Evolutionary conservation across 2,888 invertebrate genomes (phyloP).

Genomic region (Drosophila incognita): DNA sequence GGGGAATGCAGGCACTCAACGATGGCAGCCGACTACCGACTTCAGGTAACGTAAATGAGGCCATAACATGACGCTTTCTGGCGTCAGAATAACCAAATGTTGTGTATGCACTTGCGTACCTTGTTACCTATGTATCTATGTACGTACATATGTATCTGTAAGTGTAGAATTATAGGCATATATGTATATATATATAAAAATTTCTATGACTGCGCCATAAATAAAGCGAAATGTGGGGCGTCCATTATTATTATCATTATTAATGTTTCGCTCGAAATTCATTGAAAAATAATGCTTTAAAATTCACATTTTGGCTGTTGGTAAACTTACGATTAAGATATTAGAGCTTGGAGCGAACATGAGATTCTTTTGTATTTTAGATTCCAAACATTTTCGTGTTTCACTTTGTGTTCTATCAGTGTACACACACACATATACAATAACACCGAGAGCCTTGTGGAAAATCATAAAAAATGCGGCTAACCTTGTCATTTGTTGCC

Average conservation of each 20-base stretch:
- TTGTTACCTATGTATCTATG: constrained; percentile 4
- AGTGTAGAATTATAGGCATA: neutral
- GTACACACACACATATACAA: constrained; percentile 6
- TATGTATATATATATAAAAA: neutral
- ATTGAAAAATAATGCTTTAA: neutral
- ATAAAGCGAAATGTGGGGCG: constrained; percentile 42
- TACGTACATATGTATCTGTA: neutral
- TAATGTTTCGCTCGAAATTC: neutral
- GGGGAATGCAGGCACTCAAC: constrained; percentile 30
- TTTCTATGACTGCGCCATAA: constrained; percentile 38
- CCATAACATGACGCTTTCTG: neutral
- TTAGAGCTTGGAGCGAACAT: neutral
- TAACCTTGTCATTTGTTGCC: constrained; percentile 42
- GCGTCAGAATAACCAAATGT: constrained; percentile 40
- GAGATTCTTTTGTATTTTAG: neutral
- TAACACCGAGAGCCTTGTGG: constrained; percentile 24
- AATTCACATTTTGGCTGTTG: neutral
- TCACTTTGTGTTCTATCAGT: neutral
- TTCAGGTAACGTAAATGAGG: constrained; percentile 11
- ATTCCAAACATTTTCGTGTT: neutral
- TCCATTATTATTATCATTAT: constrained; percentile 1
- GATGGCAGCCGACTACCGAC: constrained; percentile 28
- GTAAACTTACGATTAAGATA: neutral
- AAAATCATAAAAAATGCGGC: constrained; percentile 63
- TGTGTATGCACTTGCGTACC: constrained; percentile 39